Evolutionary conservation across 2,888 invertebrate genomes (phyloP), one percentile per base, ranked within the genome.

Genomic region (Globia sparganii): DNA sequence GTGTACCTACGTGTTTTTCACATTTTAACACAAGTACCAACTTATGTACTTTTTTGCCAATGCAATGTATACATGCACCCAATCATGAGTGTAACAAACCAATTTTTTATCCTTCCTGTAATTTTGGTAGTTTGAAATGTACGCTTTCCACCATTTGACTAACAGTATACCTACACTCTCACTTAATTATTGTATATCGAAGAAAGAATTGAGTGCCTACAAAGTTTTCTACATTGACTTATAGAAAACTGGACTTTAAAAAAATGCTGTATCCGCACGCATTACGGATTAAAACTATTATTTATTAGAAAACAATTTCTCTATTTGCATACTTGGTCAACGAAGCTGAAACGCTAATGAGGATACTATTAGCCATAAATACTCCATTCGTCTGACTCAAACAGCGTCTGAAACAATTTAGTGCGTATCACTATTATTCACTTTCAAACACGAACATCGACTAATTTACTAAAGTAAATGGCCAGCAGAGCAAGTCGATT

Each of bases 251-350:
- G 31, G 6, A 56, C 6, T 15, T 28, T 6, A 37, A n/a, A 66
- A 43, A 21, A 43, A 43, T 34, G 6, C 8, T n/a, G 2, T 43
- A 15, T 71, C 25, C 18, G 31, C 31, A 56, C 5, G n/a, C 64
- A 53, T n/a, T 34, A 15, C 13, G 1, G 18, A 58, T 49, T 66
- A 43, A 69, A 66, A 64, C 11, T 37, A 73, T 34, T 49, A 0
- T 15, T 11, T 37, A 61, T 18, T 40, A 68, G 71, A 78, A 76
- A 77, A 43, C 34, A 56, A 66, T 71, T 88, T 87, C 80, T 83
- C 83, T 88, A 79, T 92, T 91, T 91, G 87, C 90, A 93, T 92
- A 88, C 88, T 83, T 90, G 88, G 64, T 78, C 84, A 80, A 67
- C 81, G 84, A 78, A 86, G 90, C 91, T 88, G 78, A 89, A 84